Evolutionary conservation across 2,888 invertebrate genomes (phyloP).

Genomic region (Zygaena filipendulae): DNA sequence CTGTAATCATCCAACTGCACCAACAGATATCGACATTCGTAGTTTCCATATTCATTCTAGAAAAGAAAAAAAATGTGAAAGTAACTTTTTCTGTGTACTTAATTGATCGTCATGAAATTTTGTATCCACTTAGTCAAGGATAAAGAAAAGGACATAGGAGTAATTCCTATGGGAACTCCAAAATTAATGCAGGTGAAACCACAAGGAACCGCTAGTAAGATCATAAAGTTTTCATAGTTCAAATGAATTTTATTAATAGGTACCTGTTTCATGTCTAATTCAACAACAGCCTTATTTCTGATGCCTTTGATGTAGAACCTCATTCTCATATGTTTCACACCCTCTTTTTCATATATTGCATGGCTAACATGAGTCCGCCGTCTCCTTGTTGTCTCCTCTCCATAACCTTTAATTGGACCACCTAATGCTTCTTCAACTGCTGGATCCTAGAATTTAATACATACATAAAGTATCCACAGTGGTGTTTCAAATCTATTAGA

Average conservation of each 20-base stretch:
- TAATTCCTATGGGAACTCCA: too few species aligned
- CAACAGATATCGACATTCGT: slow-evolving; percentile 84
- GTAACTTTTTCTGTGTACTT: background rate
- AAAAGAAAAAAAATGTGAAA: slow-evolving; percentile 21
- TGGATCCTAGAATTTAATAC: slow-evolving; percentile 72
- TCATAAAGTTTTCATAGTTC: too few species aligned
- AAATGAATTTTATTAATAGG: too few species aligned
- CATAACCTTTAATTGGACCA: slow-evolving; percentile 89
- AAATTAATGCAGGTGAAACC: too few species aligned
- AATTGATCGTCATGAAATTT: too few species aligned
- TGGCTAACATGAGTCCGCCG: slow-evolving; percentile 87
- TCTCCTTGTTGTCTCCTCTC: slow-evolving; percentile 86
- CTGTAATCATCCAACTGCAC: slow-evolving; percentile 85
- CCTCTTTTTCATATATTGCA: slow-evolving; percentile 78
- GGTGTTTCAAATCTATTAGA: too few species aligned
- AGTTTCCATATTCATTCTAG: slow-evolving; percentile 81
- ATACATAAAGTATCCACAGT: too few species aligned
- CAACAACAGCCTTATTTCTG: slow-evolving; percentile 83
- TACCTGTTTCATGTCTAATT: slow-evolving; percentile 89
- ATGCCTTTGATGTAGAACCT: slow-evolving; percentile 90
- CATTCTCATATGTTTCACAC: slow-evolving; percentile 85
- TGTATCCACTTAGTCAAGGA: background rate
- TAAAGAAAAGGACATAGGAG: background rate
- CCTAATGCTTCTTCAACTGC: slow-evolving; percentile 86
- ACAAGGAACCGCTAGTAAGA: too few species aligned